These are phyloP conservation scores for Psittacula echo DNA, from an alignment of 2,797 vertebrate species.

Conservation along the genomic window DNA sequence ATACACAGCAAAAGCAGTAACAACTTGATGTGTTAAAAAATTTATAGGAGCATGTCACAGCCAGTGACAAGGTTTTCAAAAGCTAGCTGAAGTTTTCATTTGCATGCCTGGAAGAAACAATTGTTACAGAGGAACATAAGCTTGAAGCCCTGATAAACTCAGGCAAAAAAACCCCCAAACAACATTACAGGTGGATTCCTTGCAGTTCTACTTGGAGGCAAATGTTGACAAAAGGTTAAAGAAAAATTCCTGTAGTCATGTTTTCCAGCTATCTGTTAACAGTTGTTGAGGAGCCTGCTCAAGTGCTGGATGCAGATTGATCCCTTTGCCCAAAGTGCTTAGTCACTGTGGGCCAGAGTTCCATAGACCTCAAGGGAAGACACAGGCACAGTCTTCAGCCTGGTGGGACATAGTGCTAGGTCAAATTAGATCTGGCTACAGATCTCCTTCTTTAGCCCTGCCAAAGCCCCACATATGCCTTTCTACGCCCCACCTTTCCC, in stretches of 20 bases:
- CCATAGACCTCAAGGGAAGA: background rate
- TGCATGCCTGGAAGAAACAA: background rate
- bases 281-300: background rate
- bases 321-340: background rate
- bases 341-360: too few relatives aligned
- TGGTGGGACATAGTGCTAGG: background rate
- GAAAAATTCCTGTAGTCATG: background rate
- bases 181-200: background rate
- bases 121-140: background rate
- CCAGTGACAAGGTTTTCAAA: background rate
- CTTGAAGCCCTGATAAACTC: background rate
- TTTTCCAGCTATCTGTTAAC: background rate
- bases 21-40: background rate
- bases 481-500: background rate
- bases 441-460: background rate
- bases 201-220: background rate
- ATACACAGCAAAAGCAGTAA: background rate
- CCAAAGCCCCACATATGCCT: too few relatives aligned
- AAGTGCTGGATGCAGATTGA: background rate
- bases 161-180: background rate
- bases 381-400: fast-evolving
- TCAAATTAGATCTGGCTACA: background rate
- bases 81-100: background rate
- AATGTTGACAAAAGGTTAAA: background rate
- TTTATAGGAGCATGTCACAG: fast-evolving